A percentile compares a stretch with the other conserved stretches of the same genome.
phyloP scores from a whole-genome alignment of 2,113 vertebrate species.

The Hyaena hyaena region DNA sequence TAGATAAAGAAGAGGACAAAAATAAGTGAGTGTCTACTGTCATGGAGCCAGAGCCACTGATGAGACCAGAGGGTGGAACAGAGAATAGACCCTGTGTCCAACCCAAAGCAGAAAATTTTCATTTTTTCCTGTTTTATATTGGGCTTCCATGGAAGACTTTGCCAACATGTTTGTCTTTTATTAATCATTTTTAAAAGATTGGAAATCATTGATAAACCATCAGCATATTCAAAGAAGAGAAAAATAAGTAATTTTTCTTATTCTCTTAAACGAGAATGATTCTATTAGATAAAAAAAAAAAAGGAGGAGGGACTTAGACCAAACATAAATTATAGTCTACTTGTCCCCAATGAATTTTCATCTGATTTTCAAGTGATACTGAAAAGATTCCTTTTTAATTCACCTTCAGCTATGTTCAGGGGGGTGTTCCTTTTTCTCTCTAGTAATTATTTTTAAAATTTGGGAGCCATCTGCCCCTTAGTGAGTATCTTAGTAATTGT shows the following conservation, averaged over 20 bases:
- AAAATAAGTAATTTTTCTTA: not conserved
- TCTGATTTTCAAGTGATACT: not conserved
- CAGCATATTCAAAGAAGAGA: not conserved
- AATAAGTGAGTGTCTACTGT: not conserved
- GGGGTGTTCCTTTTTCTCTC: not conserved
- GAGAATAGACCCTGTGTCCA: not conserved
- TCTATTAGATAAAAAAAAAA: not conserved
- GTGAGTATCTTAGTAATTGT: not conserved
- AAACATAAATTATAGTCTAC: not conserved
- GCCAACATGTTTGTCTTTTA: not conserved
- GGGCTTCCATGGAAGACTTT: not conserved
- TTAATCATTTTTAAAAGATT: not conserved
- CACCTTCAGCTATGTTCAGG: not conserved
- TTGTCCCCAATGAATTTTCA: not conserved
- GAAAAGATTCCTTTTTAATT: not conserved
- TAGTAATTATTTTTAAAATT: constrained; percentile 1
- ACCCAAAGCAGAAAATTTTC: not conserved
- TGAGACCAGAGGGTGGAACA: not conserved
- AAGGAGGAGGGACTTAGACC: not conserved
- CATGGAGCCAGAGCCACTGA: not conserved
- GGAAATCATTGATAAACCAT: not conserved
- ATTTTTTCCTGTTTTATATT: not conserved
- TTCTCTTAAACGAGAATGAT: not conserved
- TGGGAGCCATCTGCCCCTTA: not conserved
- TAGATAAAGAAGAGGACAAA: not conserved